Evolutionary conservation across 64 coral and sea anemone genomes (phyloP), one percentile per base, ranked within the genome.

Genomic region (Catalaphyllia jardinei): DNA sequence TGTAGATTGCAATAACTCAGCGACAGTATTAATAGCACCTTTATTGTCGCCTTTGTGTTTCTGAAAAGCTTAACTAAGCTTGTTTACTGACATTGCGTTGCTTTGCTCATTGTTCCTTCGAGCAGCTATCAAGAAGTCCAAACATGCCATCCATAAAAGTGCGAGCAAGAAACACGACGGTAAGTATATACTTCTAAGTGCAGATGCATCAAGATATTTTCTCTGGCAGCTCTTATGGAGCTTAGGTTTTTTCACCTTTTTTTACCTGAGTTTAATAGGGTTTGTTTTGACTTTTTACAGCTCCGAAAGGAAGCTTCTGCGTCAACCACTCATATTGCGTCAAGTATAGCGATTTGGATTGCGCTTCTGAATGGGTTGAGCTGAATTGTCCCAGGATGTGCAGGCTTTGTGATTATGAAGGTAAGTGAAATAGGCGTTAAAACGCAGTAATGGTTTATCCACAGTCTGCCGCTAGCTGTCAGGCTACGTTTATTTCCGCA

Each of bases 361-460:
- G 90, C 59, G 75, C 75, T 31, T 71, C 60, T 13, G 62, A 64
- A 54, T 92, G 75, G 72, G 55, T 92, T 29, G 75, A 92, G 49
- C 60, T 65, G 25, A 92, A 92, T 20, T 92, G 90, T 10, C 84
- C 75, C 30, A 20, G 30, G 17, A 80, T 92, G 74, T 92, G 90
- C 76, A 77, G 90, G 52, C 90, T 92, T 31, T 92, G 90, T 31
- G 81, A 85, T 52, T 85, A 85, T 42, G 81, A 85, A 46, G 90
- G 90, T 92, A 25, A 87, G 72, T 6, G 25, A 61, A 62, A 24
- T 69, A n/a, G 8, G 65, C 25, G 15, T 28, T 17, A 59, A 71
- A n/a, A 84, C 11, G 22, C 14, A 35, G 60, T 0, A 86, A 86
- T 15, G 24, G 22, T 69, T 27, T 27, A 24, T 22, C 63, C 4